Percentiles rank a stretch among this genome's conserved stretches.
Evolutionary conservation across 1,140 invertebrate species (phyloP).

Genomic region (Aphaenogaster rudis): DNA sequence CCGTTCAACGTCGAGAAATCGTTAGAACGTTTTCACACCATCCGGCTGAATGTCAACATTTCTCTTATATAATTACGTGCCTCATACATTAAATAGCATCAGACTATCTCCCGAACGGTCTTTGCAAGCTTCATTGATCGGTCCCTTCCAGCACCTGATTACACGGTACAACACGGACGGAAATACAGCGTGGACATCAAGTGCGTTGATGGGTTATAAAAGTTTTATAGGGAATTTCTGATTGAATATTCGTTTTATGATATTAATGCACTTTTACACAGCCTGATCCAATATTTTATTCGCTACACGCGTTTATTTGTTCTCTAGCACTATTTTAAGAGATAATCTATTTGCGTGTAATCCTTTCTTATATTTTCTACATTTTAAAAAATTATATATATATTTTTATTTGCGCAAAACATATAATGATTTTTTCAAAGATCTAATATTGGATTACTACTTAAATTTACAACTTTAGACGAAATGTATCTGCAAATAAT

Average conservation of each 20-base stretch:
- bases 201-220: constrained; percentile 51
- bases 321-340: constrained; percentile 27
- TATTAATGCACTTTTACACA: constrained; percentile 42
- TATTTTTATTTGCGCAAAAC: neutral
- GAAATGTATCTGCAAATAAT: neutral
- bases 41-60: neutral
- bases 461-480: neutral
- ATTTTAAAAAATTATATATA: neutral
- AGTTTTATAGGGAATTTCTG: constrained; percentile 61
- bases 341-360: neutral
- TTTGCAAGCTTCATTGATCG: constrained; percentile 29
- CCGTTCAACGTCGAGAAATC: constrained; percentile 1
- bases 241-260: constrained; percentile 59
- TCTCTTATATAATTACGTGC: neutral
- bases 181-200: constrained; percentile 12
- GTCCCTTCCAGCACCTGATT: neutral
- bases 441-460: neutral
- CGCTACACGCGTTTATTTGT: neutral
- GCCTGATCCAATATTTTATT: constrained; percentile 37
- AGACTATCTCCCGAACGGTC: constrained; percentile 1
- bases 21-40: constrained; percentile 20
- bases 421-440: neutral
- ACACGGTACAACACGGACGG: neutral
- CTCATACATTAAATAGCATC: constrained; percentile 28
- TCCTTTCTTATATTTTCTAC: neutral